These are phyloP conservation scores for Rana temporaria DNA, from an alignment of 2,113 vertebrate genomes.

Conservation along the genomic window DNA sequence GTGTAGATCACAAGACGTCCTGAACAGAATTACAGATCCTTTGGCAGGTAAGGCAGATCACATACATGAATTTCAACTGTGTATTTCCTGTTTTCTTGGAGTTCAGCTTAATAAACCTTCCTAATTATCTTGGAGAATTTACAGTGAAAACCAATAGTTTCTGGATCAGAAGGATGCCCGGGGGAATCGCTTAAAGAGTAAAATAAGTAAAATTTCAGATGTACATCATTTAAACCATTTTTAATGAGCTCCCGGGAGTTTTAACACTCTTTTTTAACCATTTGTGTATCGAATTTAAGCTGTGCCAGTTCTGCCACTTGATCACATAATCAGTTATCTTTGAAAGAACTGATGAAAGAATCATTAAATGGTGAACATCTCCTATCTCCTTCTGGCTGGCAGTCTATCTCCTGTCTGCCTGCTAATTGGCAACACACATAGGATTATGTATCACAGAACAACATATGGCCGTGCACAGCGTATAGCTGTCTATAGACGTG, in stretches of 20 bases:
- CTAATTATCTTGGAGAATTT: no score
- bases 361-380: background rate
- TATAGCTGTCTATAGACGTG: no score
- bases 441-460: conserved; percentile 1
- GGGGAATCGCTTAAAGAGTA: background rate
- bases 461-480: conserved; percentile 1
- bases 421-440: conserved; percentile 12
- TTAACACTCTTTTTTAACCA: background rate
- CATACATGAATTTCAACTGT: no score
- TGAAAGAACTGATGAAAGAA: background rate
- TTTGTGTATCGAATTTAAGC: background rate
- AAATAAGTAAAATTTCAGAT: background rate
- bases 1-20: no score
- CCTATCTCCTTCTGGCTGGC: conserved; percentile 12
- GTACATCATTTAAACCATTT: background rate
- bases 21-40: no score
- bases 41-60: no score
- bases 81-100: no score
- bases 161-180: background rate
- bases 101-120: no score
- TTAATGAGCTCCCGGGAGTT: conserved; percentile 9
- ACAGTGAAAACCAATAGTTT: no score
- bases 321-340: background rate
- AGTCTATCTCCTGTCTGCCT: conserved; percentile 1
- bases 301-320: background rate